Conservation (phyloP, 2,797 vertebrate species). For the Chelidonichthys spinosus region DNA sequence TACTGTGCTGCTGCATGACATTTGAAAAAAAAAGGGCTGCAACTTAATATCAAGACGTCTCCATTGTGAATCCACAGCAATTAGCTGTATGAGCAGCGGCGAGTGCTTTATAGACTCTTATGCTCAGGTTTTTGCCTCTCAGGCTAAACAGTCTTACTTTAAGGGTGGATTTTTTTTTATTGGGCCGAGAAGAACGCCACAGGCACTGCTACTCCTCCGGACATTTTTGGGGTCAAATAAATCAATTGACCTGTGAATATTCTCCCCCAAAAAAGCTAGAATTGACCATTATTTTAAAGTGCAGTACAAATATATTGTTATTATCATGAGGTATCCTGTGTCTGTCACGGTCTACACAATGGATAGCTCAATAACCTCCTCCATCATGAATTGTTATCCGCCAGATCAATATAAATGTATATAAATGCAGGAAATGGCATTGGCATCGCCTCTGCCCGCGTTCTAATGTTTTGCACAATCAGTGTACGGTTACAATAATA, state of each 20-base stretch:
- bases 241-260: background rate
- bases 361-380: background rate
- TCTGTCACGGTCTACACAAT: background rate
- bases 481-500: background rate
- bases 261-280: background rate
- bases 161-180: background rate
- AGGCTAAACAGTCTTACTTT: background rate
- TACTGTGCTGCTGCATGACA: constrained; percentile 10
- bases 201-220: background rate
- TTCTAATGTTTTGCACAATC: background rate
- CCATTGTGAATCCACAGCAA: background rate
- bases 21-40: constrained; percentile 6
- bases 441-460: background rate
- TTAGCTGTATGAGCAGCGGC: background rate
- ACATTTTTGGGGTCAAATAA: background rate
- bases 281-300: background rate
- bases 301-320: background rate
- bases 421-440: constrained; percentile 1
- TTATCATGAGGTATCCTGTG: background rate
- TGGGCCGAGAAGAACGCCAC: background rate
- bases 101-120: background rate
- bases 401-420: background rate
- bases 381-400: background rate
- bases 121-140: background rate
- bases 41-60: background rate